These are phyloP conservation scores for Andrena marginata DNA, from an alignment of 2,888 invertebrate species.

Conservation along the genomic window DNA sequence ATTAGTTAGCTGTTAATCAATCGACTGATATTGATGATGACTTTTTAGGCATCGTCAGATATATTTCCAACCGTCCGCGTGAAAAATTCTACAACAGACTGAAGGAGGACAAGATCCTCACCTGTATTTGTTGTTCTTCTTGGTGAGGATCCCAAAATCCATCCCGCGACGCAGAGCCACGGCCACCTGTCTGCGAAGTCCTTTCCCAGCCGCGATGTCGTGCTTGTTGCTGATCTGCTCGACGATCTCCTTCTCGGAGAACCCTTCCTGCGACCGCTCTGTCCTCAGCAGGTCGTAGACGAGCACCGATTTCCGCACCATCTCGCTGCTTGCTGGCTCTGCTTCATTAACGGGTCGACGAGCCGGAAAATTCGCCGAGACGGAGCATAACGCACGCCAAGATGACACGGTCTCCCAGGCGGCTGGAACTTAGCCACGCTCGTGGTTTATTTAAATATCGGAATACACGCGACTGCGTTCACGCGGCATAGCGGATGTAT, in stretches of 20 bases:
- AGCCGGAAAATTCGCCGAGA: slow-evolving; percentile 2
- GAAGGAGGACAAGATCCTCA: background rate
- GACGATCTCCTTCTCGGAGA: slow-evolving; percentile 74
- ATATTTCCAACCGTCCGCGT: background rate
- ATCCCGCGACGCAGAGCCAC: slow-evolving; percentile 78
- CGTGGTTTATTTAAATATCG: background rate
- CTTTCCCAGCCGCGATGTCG: slow-evolving; percentile 68
- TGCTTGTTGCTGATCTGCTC: slow-evolving; percentile 72
- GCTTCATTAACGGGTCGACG: slow-evolving; percentile 8
- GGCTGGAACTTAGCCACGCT: slow-evolving; percentile 21
- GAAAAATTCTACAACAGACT: background rate
- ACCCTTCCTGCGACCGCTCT: slow-evolving; percentile 68
- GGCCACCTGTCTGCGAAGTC: slow-evolving; percentile 71
- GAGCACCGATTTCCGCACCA: slow-evolving; percentile 71
- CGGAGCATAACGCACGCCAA: slow-evolving; percentile 1
- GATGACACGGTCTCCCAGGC: background rate
- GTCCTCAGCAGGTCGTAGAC: slow-evolving; percentile 75
- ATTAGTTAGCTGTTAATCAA: background rate
- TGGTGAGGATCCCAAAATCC: slow-evolving; percentile 78
- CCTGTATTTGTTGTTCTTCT: slow-evolving; percentile 77
- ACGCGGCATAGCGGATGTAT: background rate
- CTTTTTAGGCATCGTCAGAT: background rate
- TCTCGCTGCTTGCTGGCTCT: slow-evolving; percentile 15
- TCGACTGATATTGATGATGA: background rate
- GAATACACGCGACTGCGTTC: background rate